Evolutionary conservation across 2,888 invertebrate genomes (phyloP), one percentile per base, ranked within the genome.

Genomic region (Gymnosoma rotundatum): DNA sequence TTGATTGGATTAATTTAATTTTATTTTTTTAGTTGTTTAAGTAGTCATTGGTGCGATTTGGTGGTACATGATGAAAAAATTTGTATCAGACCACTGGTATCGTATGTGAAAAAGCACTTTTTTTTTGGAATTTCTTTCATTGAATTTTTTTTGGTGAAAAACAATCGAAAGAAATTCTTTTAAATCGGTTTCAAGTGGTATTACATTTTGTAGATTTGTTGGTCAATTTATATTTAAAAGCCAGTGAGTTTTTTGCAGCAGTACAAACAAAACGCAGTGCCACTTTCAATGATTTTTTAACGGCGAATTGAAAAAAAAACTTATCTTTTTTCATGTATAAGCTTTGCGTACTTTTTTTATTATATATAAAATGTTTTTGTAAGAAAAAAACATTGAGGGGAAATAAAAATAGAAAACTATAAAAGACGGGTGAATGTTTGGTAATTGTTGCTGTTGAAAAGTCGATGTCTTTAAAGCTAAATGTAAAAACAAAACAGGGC

Each of bases 41-140:
- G 72, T 84, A 74, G 84, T 64, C 81, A 74, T 87, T 85, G 91
- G 88, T 88, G 89, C 92, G 92, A 91, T 84, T 84, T 91, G 91
- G 90, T 89, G 89, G 92, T 92, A 91, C 91, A 92, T 92, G 92
- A 92, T 92, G 92, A 92, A 92, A 92, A 92, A 92, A 90, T 91
- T 91, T 89, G 89, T 91, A 91, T 92, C 92, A 92, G 92, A 92
- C 89, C 92, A 92, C 90, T 92, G 92, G 92, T 90, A 90, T 91
- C 92, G 92, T 92, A 92, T 92, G 92, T 92, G 92, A 92, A 92
- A 92, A 92, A 92, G 92, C 92, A 92, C 92, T 89, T 88, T 86
- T 82, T n/a, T 79, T 86, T 81, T 73, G 38, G 67, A 78, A 83
- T 86, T 85, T 73, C 80, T 82, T 86, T 87, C 83, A 81, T 79